Evolutionary conservation across 2,888 invertebrate genomes (phyloP), one percentile per base, ranked within the genome.

Genomic region (Tryphoninae sp.): DNA sequence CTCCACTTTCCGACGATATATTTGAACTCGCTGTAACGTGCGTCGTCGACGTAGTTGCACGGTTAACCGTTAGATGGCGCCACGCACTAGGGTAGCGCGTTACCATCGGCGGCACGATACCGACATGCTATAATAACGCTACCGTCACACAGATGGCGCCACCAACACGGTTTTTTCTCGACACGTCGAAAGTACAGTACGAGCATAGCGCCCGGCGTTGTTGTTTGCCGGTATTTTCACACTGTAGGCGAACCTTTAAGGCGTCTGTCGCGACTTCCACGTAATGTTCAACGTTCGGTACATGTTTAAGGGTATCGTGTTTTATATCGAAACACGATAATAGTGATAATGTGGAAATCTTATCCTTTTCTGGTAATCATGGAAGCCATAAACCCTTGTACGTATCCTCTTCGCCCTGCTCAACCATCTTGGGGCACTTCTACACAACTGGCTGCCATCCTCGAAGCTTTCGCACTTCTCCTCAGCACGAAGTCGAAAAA

Each of bases 11-110:
- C 19, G 6, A 22, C 9, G 26, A 65, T 55, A 62, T 42, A 62
- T 81, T 78, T 58, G 59, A 81, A 78, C 67, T 26, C 75, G 59
- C 75, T 40, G 19, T 16, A 16, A 68, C 49, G 58, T 33, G 55
- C 33, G 42, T 40, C 42, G 40, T 62, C 40, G 53, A 51, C 59
- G 53, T 65, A 61, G 69, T 81, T 69, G 2, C 51, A 9, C 11
- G 22, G 0, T 42, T 11, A 11, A 22, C 55, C 58, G 74, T 9
- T n/a, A 3, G 65, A 33, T 74, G 65, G 65, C 74, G 42, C 42
- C 55, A 55, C 74, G 42, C 13, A 22, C 16, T 6, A 11, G 11
- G 11, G 51, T 22, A 62, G 7, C 23, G 64, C 16, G 11, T 23
- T 51, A 16, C 51, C 16, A 33, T 16, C 23, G 22, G 8, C 40